Evolutionary conservation across 2,888 invertebrate species (phyloP), one percentile per base, ranked within the genome.

Genomic region (Gymnosoma rotundatum): DNA sequence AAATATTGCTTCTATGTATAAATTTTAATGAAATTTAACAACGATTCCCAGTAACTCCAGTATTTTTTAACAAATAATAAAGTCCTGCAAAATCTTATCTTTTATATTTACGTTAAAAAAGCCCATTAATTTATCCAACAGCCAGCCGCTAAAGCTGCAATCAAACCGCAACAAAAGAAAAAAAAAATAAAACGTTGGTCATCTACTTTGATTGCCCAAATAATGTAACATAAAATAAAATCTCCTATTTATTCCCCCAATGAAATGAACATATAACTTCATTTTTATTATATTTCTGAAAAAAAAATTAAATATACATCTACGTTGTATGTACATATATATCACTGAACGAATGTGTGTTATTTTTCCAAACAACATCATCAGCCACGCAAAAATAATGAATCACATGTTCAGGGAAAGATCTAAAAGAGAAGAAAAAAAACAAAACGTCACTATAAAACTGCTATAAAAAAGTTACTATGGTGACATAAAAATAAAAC

Each of bases 391-490:
- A 38, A 38, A 67, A 50, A 42, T 67, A 76, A 66, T 75, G 66
- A 66, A 52, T 72, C 38, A 42, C 21, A 58, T 58, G 20, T 50
- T 18, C 54, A 58, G 60, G 58, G 64, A 42, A 66, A 60, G 5
- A 20, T 32, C 42, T 52, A 1, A 38, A 56, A 70, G 36, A 74
- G 36, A 52, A 61, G 1, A 32, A 20, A 42, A 54, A 54, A 32
- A 73, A 64, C 67, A 72, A 70, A 61, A 21, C 42, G 20, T 16
- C 48, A 21, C 66, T 36, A 67, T 73, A 67, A 66, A 61, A 74
- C 1, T 54, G 45, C 48, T 56, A 56, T 18, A 60, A 63, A 56
- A 64, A 63, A 73, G 60, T 42, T 58, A n/a, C 54, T 60, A 73
- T 38, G 38, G 67, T 58, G 48, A 54, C 52, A 61, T 6, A 2